Base-by-base conservation (phyloP, 2,113 vertebrate species). In the Tupaia tana region DNA sequence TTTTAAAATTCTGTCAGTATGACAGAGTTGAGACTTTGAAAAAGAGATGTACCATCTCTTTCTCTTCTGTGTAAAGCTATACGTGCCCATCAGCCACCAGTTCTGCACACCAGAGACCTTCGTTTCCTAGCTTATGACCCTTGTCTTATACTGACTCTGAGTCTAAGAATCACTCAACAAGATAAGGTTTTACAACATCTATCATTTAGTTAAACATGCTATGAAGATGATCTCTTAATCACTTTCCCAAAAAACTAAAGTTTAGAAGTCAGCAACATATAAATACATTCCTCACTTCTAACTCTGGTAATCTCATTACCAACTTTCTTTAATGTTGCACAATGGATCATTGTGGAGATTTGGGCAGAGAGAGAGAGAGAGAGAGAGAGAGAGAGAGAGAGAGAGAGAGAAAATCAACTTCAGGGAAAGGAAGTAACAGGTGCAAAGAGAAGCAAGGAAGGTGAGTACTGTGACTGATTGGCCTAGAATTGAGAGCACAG, bases 341-440 rank as follows among this genome's bases (percentile, higher is more conserved):
- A 16, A 20, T 43, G 70, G 24, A n/a, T 31, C 59, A 67, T 78
- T 90, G 61, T 18, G 25, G 92, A 20, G 27, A 73, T 71, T 74
- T 88, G 70, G 61, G 56, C n/a, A 89, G 75, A 95, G 79, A 86
- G 74, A 70, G 70, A 43, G 43, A 89, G 75, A 95, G 79, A 86
- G 74, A 70, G 70, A 34, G 75, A 95, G 79, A 86, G 74, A 70
- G 70, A 89, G 75, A 95, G 79, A 86, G 74, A 70, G 70, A 43
- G 43, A 89, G 75, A 95, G 79, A 86, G 74, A 70, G 70, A 34
- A 90, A 94, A 87, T 83, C 43, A 93, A 29, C 25, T 58, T n/a
- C 24, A 69, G 87, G 87, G 64, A 81, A 61, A 77, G 75, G 20
- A 81, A 95, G 70, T 59, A 19, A 84, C 70, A 94, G 66, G 54